A percentile compares a stretch with the other conserved stretches of the same genome.
Conservation (phyloP, 2,888 invertebrate species). For the Marasmarcha lunaedactyla region DNA sequence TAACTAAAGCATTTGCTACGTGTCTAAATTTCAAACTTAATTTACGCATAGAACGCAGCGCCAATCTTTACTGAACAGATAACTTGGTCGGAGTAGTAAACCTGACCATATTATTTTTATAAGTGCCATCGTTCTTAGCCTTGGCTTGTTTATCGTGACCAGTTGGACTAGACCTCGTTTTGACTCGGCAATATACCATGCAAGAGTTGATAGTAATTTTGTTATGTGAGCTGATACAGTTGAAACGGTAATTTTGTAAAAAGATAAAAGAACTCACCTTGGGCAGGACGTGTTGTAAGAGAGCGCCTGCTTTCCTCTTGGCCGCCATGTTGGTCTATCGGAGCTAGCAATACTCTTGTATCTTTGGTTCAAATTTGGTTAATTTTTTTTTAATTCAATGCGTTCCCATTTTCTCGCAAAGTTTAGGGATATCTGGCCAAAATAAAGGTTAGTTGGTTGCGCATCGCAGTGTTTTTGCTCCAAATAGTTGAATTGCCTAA, state of each 20-base stretch:
- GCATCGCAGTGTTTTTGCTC: too few relatives aligned
- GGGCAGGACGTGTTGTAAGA: constrained; percentile 76
- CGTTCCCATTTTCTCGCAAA: constrained; percentile 42
- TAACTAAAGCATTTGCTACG: too few relatives aligned
- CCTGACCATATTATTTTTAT: constrained; percentile 29
- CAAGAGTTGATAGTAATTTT: constrained; percentile 4
- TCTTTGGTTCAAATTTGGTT: constrained; percentile 37
- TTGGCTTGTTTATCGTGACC: constrained; percentile 34
- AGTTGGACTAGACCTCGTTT: constrained; percentile 15
- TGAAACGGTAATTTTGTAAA: constrained; percentile 5
- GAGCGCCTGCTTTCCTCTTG: constrained; percentile 79
- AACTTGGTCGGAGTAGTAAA: constrained; percentile 40
- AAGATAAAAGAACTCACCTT: constrained; percentile 51
- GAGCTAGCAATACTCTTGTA: constrained; percentile 46
- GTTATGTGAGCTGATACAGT: background rate
- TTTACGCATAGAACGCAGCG: too few relatives aligned
- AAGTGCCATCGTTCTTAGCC: constrained; percentile 43
- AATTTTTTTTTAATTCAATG: constrained; percentile 29
- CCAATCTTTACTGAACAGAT: too few relatives aligned
- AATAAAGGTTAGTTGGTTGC: too few relatives aligned
- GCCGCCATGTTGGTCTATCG: constrained; percentile 72
- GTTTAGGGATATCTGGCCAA: too few relatives aligned
- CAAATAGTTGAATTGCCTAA: too few relatives aligned
- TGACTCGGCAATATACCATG: background rate
- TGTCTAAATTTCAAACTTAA: too few relatives aligned